phyloP scores from a whole-genome alignment of 2,888 invertebrate genomes.

The Apodemia mormo region DNA sequence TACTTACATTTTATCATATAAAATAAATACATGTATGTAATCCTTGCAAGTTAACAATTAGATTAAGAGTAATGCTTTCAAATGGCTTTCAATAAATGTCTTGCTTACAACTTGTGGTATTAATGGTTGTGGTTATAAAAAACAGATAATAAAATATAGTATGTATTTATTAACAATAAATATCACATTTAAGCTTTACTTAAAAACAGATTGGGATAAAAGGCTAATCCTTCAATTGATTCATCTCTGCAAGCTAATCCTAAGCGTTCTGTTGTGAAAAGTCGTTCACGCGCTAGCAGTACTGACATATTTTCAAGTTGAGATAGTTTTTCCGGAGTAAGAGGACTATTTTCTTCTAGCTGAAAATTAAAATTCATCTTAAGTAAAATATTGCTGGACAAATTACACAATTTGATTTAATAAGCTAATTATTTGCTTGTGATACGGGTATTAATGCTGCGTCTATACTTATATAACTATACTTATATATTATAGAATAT shows the following conservation, averaged over 20 bases:
- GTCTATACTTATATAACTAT: no score
- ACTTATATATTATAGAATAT: no score
- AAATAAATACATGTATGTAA: neutral
- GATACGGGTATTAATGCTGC: no score
- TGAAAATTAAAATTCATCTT: constrained; percentile 52
- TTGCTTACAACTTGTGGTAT: constrained; percentile 3
- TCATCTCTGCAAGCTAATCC: constrained; percentile 97
- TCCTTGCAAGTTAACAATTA: neutral
- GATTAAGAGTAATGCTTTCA: neutral
- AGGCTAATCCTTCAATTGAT: constrained; percentile 95
- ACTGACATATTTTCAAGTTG: constrained; percentile 92
- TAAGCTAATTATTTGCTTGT: no score
- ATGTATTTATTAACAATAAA: constrained; percentile 39
- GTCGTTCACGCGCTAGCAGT: constrained; percentile 93
- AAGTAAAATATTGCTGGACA: neutral
- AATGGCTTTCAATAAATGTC: constrained; percentile 6
- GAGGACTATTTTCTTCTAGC: constrained; percentile 85
- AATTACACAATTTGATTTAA: no score
- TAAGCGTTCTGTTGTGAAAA: constrained; percentile 91
- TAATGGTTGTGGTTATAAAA: constrained; percentile 9
- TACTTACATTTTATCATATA: no score
- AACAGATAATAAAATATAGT: constrained; percentile 38
- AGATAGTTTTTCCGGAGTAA: constrained; percentile 94
- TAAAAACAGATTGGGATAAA: constrained; percentile 95
- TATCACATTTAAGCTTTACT: constrained; percentile 52